Percentiles rank a stretch among this genome's conserved stretches.
Conservation (phyloP, 2,797 vertebrate species). For the Microctenopoma stevenorrisi region DNA sequence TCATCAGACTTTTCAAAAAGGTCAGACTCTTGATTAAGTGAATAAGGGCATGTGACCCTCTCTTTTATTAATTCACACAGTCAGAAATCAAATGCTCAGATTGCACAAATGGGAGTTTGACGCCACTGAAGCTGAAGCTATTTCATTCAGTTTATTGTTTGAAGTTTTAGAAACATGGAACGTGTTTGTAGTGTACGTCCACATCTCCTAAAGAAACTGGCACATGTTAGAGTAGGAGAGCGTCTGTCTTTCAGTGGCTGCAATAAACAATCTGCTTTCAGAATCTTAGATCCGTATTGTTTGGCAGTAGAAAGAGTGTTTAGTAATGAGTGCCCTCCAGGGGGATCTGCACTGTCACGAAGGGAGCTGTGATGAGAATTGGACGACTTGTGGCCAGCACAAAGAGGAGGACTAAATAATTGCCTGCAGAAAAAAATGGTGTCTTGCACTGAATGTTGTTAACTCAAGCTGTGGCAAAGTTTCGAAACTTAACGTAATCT, state of each 20-base stretch:
- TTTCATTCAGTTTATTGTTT: background rate
- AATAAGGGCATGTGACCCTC: conserved; percentile 28
- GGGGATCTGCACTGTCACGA: conserved; percentile 43
- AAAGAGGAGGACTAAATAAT: conserved; percentile 34
- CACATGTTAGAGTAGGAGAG: conserved; percentile 18
- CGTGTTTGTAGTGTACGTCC: background rate
- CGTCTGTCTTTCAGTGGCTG: conserved; percentile 18
- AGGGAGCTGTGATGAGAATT: conserved; percentile 40
- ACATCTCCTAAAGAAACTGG: background rate
- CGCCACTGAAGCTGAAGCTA: conserved; percentile 18
- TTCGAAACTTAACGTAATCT: conserved; percentile 45
- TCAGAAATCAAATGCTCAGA: conserved; percentile 22
- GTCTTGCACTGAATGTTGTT: conserved; percentile 45
- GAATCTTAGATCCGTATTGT: conserved; percentile 55
- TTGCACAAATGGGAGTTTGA: conserved; percentile 29
- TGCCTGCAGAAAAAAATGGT: conserved; percentile 33
- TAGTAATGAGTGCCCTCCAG: conserved; percentile 60
- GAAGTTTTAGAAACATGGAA: background rate
- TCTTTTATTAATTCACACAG: conserved; percentile 32
- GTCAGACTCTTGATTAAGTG: conserved; percentile 78
- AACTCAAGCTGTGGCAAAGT: conserved; percentile 28
- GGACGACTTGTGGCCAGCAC: conserved; percentile 32
- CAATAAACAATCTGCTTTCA: conserved; percentile 40
- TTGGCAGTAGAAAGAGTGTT: conserved; percentile 48
- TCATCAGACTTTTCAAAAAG: conserved; percentile 99